Base-by-base conservation (phyloP, 2,113 vertebrate species). In the Piliocolobus tephrosceles region DNA sequence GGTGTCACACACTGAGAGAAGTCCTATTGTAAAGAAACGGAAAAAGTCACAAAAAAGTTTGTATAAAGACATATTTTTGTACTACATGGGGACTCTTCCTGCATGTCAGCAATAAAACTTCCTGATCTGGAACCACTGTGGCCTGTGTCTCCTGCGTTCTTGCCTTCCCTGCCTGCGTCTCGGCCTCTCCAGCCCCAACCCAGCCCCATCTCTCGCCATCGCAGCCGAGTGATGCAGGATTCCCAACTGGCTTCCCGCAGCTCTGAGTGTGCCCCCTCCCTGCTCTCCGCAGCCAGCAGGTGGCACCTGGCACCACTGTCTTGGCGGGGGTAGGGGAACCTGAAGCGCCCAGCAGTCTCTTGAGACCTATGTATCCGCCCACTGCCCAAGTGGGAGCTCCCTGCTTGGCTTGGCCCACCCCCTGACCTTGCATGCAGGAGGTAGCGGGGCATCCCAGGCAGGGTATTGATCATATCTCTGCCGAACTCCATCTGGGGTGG, bases 11-110 rank as follows among this genome's bases (percentile, higher is more conserved):
- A 88, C 97, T 96, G 98, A 98, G 98, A 98, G 98, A 99, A 98
- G 97, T 99, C 99, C 97, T 98, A 98, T 99, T 99, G 99, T 99
- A 98, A 98, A 98, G 76, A 98, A 98, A 96, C 0, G 89, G 30
- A 22, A 99, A 99, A 99, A 99, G 99, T 98, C 98, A 98, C 98
- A 99, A 99, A 99, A 98, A 99, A 98, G 98, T 99, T 99, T 99
- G 99, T 99, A 99, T 99, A 99, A 99, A 99, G 99, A 99, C 99
- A 99, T 99, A 99, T 99, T 99, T 99, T 99, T 99, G 99, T 99
- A 99, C 99, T 99, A 99, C 99, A 99, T 99, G 99, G 94, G 98
- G 99, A 99, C 99, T 99, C 98, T 99, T 99, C 99, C 99, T 99
- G 99, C 99, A 99, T 99, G 99, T 99, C 98, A 99, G 99, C 99